phyloP scores from a whole-genome alignment of 2,797 vertebrate genomes.

The Columba guinea region DNA sequence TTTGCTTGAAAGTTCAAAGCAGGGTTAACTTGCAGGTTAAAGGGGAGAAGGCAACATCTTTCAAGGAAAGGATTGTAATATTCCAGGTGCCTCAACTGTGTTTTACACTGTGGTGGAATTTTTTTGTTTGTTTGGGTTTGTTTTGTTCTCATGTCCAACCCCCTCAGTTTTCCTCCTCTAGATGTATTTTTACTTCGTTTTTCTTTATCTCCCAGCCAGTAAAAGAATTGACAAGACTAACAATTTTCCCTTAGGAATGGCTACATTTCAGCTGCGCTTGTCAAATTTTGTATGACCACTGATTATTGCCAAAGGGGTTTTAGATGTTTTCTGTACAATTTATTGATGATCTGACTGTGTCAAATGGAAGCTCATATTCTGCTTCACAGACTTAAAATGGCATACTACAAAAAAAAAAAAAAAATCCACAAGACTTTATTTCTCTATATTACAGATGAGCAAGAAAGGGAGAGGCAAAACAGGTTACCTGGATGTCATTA shows the following conservation, averaged over 20 bases:
- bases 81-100: slow-evolving; percentile 37
- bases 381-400: not conserved
- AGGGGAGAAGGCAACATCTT: not conserved
- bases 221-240: slow-evolving; percentile 64
- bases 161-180: not conserved
- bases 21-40: not conserved
- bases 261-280: slow-evolving; percentile 53
- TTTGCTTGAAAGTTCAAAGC: not conserved
- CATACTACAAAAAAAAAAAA: not conserved
- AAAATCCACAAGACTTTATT: not conserved
- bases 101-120: slow-evolving; percentile 11
- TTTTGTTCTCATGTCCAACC: not conserved
- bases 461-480: not conserved
- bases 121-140: too few species aligned
- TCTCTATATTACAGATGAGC: not conserved
- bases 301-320: slow-evolving; percentile 48
- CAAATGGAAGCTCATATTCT: not conserved
- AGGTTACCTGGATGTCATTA: not conserved
- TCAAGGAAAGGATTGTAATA: not conserved
- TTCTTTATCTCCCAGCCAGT: slow-evolving; percentile 48
- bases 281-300: slow-evolving; percentile 64
- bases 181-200: slow-evolving; percentile 41
- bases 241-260: slow-evolving; percentile 36
- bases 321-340: slow-evolving; percentile 36
- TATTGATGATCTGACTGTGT: slow-evolving; percentile 6